Evolutionary conservation across 2,888 invertebrate species (phyloP), one percentile per base, ranked within the genome.

Genomic region (Caenorhabditis sp.): DNA sequence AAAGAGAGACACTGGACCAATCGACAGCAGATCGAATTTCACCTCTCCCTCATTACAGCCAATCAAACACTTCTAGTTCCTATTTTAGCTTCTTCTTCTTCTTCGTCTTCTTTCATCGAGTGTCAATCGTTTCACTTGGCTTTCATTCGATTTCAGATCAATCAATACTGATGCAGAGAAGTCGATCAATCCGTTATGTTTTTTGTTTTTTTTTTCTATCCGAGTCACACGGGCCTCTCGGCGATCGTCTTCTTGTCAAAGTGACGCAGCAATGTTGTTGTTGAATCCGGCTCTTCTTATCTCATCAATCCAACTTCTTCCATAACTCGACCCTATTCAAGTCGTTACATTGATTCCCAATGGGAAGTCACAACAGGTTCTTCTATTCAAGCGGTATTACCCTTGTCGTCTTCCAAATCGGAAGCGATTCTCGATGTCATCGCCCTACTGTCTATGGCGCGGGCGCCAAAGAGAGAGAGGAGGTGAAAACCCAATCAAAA

Each of bases 401-500:
- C 66, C 31, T 64, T 19, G 26, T 64, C 64, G 31, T 31, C 31
- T 22, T 61, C 68, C 28, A 59, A 31, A 22, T 41, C 51, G 19
- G 19, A 47, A 47, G 19, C 47, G 47, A 68, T 61, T 66, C 66
- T 69, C 68, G 66, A 47, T 66, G 47, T 75, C 38, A 38, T 38
- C 38, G 38, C 47, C 26, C 49, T 63, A 24, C 28, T 22, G 44
- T 28, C 35, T 41, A 10, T 56, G 66, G 58, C 76, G 59, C 69
- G 49, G n/a, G 51, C 56, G 54, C 64, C 54, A 59, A 47, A 66
- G 44, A 38, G 47, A 19, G 41, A 58, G 66, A 26, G 69, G 47
- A 68, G 38, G 70, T 41, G 77, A 70, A 77, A 77, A 77, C 77
- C 77, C 77, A 77, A 70, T 70, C 69, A 77, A 76, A 77, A 77